Evolutionary conservation across 2,797 vertebrate genomes (phyloP).

Genomic region (Notamacropus eugenii): DNA sequence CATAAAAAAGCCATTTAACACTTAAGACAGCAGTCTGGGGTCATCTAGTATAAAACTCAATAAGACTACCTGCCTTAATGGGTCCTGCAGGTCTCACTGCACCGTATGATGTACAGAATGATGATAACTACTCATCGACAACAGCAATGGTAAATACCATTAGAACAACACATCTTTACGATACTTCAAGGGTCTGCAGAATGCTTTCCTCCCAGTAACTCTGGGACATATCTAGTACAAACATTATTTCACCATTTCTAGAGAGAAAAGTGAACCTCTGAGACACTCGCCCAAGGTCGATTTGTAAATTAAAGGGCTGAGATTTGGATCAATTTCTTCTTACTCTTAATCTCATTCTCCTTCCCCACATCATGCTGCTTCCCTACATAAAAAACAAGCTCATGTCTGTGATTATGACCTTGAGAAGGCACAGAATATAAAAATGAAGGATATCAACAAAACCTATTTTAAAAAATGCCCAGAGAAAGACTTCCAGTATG

Average conservation of each 20-base stretch:
- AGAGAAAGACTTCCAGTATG: background rate
- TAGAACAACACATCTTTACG: background rate
- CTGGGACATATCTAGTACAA: background rate
- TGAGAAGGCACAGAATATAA: background rate
- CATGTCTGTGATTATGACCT: background rate
- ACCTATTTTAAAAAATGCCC: background rate
- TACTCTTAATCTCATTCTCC: background rate
- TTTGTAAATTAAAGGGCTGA: background rate
- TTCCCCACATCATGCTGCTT: background rate
- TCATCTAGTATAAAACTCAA: background rate
- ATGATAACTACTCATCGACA: background rate
- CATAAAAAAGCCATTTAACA: constrained; percentile 5
- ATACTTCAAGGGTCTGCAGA: background rate
- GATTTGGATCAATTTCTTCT: background rate
- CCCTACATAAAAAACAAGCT: background rate
- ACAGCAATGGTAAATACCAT: background rate
- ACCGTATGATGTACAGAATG: background rate
- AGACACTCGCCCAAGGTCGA: background rate
- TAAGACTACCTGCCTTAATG: background rate
- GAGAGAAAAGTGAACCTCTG: background rate
- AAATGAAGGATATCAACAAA: background rate
- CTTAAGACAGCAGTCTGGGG: background rate
- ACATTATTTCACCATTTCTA: background rate
- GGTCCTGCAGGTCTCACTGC: background rate
- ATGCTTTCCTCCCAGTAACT: background rate